Evolutionary conservation across 1,140 invertebrate species (phyloP).

Genomic region (Nylanderia fulva): DNA sequence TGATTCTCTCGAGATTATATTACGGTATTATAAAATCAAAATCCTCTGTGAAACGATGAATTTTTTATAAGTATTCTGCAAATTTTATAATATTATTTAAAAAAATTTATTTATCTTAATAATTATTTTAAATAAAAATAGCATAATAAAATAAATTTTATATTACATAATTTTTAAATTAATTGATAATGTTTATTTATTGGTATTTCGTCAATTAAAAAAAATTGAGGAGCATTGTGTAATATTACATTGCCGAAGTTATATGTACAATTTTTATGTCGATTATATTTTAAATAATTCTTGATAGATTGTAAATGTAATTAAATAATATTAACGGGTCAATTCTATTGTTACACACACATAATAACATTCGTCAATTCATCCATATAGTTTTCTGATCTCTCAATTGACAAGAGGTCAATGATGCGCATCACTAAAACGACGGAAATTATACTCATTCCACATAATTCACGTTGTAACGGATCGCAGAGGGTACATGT

Average conservation of each 20-base stretch:
- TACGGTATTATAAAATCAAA: neutral
- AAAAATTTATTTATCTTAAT: neutral
- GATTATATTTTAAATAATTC: neutral
- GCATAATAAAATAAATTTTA: neutral
- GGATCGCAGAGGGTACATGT: constrained; percentile 40
- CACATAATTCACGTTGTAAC: constrained; percentile 39
- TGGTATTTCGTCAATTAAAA: neutral
- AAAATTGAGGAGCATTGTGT: neutral
- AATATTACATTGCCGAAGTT: neutral
- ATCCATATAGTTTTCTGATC: neutral
- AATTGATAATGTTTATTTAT: neutral
- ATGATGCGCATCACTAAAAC: constrained; percentile 34
- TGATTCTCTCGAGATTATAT: neutral
- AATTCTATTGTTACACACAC: neutral
- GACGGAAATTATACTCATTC: constrained; percentile 44
- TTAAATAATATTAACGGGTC: neutral
- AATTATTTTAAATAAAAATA: neutral
- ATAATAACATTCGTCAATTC: neutral
- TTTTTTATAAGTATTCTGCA: neutral
- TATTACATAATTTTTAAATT: neutral
- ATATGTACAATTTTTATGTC: no score
- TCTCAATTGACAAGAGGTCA: constrained; percentile 30
- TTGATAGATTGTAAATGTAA: neutral
- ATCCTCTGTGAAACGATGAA: neutral
- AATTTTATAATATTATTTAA: neutral